phyloP scores from a whole-genome alignment of 2,797 vertebrate genomes.

The Danio choprae region DNA sequence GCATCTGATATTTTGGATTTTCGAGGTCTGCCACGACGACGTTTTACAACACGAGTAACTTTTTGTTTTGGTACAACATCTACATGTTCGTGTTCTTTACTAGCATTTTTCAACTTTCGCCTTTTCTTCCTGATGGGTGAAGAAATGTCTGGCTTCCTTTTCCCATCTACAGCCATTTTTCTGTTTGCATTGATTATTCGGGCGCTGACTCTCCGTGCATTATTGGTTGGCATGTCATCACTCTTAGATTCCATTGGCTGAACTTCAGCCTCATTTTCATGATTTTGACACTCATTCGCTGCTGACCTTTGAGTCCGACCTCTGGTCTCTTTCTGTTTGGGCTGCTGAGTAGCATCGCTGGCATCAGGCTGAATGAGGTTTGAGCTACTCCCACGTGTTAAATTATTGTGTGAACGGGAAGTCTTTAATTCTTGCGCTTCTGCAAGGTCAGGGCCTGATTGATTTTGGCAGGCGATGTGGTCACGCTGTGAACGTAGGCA shows the following conservation, averaged over 20 bases:
- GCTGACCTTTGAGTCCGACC: not conserved
- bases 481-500: constrained; percentile 11
- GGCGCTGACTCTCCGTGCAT: not conserved
- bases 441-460: not conserved
- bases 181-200: not conserved
- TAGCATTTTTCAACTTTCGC: not conserved
- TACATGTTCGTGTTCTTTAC: not conserved
- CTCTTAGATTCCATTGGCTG: not conserved
- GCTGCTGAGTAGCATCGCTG: not conserved
- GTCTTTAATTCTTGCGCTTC: constrained; percentile 3
- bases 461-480: constrained; percentile 17
- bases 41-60: not conserved
- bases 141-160: constrained; percentile 5
- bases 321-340: constrained; percentile 16
- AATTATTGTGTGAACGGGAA: constrained; percentile 4
- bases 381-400: not conserved
- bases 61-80: not conserved
- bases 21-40: constrained; percentile 61
- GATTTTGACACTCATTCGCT: not conserved
- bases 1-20: constrained; percentile 12
- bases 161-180: not conserved
- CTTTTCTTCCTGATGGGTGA: constrained; percentile 11
- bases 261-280: not conserved
- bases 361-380: constrained; percentile 14
- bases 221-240: not conserved